Conservation (phyloP, 64 coral and sea anemone genomes). For the Orbicella faveolata region DNA sequence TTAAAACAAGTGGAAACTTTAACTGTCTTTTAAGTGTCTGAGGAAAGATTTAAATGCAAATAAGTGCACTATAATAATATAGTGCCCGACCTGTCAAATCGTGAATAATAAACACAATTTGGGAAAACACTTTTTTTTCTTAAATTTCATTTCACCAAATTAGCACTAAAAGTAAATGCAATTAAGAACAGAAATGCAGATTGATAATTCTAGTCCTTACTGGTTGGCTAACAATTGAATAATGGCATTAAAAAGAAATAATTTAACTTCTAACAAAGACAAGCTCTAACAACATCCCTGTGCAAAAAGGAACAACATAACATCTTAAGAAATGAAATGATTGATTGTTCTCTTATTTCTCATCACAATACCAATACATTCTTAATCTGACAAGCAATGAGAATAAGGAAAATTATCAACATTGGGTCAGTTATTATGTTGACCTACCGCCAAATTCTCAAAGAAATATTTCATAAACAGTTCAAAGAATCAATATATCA, state of each 20-base stretch:
- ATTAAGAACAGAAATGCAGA: not conserved
- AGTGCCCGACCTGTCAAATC: not conserved
- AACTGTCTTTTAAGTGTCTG: constrained; percentile 13
- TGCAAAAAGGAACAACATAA: not conserved
- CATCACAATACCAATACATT: too few species aligned
- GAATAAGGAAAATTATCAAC: too few species aligned
- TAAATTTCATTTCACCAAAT: constrained; percentile 11
- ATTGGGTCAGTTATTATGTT: too few species aligned
- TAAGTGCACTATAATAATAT: constrained; percentile 9
- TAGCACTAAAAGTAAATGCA: not conserved
- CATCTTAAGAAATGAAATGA: too few species aligned
- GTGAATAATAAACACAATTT: constrained; percentile 12
- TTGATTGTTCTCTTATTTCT: too few species aligned
- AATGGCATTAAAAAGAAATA: not conserved
- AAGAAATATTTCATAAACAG: too few species aligned
- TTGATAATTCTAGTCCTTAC: not conserved
- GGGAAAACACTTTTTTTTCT: not conserved
- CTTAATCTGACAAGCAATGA: too few species aligned
- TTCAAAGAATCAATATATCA: too few species aligned
- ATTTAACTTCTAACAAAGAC: not conserved
- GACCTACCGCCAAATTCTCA: too few species aligned
- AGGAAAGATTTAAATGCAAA: constrained; percentile 14
- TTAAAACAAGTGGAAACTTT: constrained; percentile 21
- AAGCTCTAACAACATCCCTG: not conserved
- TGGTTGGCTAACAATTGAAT: not conserved